Conservation (phyloP, 1,140 invertebrate genomes). For the Helicoverpa armigera region DNA sequence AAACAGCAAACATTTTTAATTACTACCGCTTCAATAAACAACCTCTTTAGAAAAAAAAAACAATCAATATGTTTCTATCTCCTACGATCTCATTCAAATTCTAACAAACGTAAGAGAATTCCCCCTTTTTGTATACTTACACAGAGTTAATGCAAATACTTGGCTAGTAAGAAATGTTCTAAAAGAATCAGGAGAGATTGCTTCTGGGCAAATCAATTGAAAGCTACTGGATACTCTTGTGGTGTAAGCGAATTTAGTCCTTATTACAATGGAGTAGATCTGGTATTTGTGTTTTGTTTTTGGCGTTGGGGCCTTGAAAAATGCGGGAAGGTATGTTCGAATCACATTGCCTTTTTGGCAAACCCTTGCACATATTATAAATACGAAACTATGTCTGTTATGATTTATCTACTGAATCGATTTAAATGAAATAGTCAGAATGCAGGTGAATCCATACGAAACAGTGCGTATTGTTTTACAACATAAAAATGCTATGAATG, state of each 20-base stretch:
- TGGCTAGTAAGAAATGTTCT: conserved; percentile 62
- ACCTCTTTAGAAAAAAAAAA: conserved; percentile 11
- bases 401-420: neutral
- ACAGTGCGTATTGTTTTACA: too few relatives aligned
- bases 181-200: conserved; percentile 69
- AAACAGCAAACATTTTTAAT: neutral
- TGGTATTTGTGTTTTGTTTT: neutral
- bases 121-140: conserved; percentile 67
- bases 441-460: too few relatives aligned
- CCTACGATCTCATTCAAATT: conserved; percentile 59
- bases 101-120: conserved; percentile 72
- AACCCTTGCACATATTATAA: too few relatives aligned
- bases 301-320: neutral
- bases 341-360: neutral
- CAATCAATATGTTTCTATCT: conserved; percentile 58
- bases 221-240: conserved; percentile 50
- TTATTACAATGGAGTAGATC: conserved; percentile 46
- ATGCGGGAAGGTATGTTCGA: neutral
- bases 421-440: too few relatives aligned
- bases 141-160: conserved; percentile 72
- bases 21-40: conserved; percentile 2
- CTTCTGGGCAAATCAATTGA: conserved; percentile 68
- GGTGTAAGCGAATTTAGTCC: conserved; percentile 54
- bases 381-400: neutral
- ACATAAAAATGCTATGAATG: too few relatives aligned